Evolutionary conservation across 1,140 invertebrate species (phyloP).

Genomic region (Macrosteles quadrilineatus): DNA sequence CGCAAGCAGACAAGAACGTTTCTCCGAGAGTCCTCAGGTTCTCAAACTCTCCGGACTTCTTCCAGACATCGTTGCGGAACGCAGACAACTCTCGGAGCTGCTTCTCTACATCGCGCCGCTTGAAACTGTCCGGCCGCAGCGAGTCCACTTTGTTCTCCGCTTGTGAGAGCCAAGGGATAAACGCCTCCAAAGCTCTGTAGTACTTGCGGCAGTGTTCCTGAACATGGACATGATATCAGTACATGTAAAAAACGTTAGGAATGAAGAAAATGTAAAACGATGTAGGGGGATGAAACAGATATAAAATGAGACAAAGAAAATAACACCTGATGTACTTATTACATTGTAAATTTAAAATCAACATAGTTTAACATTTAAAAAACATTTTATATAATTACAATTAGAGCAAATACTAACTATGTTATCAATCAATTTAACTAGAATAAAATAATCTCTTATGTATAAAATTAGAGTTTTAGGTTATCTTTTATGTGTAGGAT

Average conservation of each 20-base stretch:
- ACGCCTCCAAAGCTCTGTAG: slow-evolving; percentile 77
- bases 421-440: no score
- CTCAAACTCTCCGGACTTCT: slow-evolving; percentile 90
- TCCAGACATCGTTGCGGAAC: slow-evolving; percentile 91
- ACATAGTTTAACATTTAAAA: no score
- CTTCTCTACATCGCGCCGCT: slow-evolving; percentile 83
- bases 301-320: neutral
- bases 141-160: slow-evolving; percentile 83
- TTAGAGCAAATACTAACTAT: no score
- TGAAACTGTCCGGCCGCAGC: slow-evolving; percentile 77
- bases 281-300: neutral
- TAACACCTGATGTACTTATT: no score
- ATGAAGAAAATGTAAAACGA: neutral
- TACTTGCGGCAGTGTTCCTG: slow-evolving; percentile 89
- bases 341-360: no score
- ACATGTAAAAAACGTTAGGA: neutral
- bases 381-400: no score
- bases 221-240: slow-evolving; percentile 21
- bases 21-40: slow-evolving; percentile 83
- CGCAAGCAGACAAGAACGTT: slow-evolving; percentile 80
- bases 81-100: slow-evolving; percentile 87
- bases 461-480: no score
- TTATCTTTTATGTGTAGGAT: no score
- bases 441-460: no score
- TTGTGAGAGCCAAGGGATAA: slow-evolving; percentile 84